Base-by-base conservation (phyloP, 2,888 invertebrate genomes). In the Brassicogethes aeneus region DNA sequence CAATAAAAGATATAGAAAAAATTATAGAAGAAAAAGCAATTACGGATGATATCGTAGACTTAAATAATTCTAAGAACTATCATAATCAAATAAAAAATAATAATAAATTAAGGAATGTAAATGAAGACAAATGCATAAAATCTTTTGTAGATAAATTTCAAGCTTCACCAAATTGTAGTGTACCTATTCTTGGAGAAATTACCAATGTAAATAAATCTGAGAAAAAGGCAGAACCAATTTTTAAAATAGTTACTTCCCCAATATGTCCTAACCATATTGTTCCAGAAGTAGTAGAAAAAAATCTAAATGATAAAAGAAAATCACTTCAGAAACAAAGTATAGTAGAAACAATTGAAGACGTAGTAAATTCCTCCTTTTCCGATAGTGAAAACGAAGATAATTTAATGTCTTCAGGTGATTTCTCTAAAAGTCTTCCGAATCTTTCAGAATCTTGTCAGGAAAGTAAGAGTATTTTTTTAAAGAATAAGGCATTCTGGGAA, bases 251-350 rank as follows among this genome's bases (percentile, higher is more conserved):
- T 48, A 55, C 56, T 62, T 59, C 60, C 49, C 52, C 60, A 56
- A 56, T 61, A 57, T 60, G 59, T 45, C 36, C 40, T 16, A 43
- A 50, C 5, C 58, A 59, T 58, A 58, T 60, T 56, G 61, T 39
- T 36, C 44, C 53, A 34, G 60, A 59, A 59, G 60, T 59, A 47
- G 48, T 42, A 36, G 38, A 38, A 7, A 17, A 13, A 13, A 39
- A 15, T 12, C 31, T 23, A 23, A 23, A 5, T 23, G 23, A 23
- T 3, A 10, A 10, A 12, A 30, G 13, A 5, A 23, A 33, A 12
- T 33, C 10, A 32, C 13, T 31, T 31, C 10, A 32, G 10, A n/a
- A 30, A 37, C 30, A 30, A 41, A 31, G 31, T 3, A 14, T 10
- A 23, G 13, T 33, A 33, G 13, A 33, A 33, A 29, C 29, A 8